These are phyloP conservation scores for Pachypsylla venusta DNA, from an alignment of 1,140 invertebrate genomes.

Conservation along the genomic window DNA sequence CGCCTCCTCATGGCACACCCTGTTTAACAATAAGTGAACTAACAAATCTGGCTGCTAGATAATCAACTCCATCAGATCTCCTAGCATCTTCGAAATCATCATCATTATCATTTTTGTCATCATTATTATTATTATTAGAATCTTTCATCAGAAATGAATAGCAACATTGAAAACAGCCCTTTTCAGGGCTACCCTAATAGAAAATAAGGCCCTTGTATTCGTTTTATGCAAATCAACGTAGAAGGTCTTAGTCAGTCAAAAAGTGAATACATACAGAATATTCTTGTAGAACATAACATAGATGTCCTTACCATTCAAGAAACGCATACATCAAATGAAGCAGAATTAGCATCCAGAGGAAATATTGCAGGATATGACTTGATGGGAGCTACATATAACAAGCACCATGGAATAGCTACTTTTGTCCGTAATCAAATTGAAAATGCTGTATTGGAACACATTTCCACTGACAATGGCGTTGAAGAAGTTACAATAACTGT, in stretches of 20 bases:
- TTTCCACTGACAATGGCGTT: conserved; percentile 3
- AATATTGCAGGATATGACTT: background rate
- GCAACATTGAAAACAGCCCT: too few relatives aligned
- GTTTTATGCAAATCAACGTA: conserved; percentile 14
- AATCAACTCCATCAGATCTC: too few relatives aligned
- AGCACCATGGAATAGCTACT: conserved; percentile 22
- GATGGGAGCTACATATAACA: conserved; percentile 8
- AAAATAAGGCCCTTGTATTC: too few relatives aligned
- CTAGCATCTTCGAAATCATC: too few relatives aligned
- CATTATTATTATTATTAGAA: too few relatives aligned
- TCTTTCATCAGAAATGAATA: too few relatives aligned
- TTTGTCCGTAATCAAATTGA: background rate
- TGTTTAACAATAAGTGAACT: too few relatives aligned
- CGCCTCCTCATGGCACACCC: too few relatives aligned
- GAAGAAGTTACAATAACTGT: background rate
- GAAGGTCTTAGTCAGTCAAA: conserved; percentile 8
- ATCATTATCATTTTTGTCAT: too few relatives aligned
- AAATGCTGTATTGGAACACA: conserved; percentile 27
- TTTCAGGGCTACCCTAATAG: too few relatives aligned
- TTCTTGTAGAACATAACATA: conserved; percentile 7
- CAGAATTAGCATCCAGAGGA: background rate
- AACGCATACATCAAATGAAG: background rate
- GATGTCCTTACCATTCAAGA: conserved; percentile 11
- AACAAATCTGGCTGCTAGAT: too few relatives aligned
- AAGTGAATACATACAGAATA: background rate